phyloP scores from a whole-genome alignment of 2,888 invertebrate genomes.

The Ceraclea dissimilis region DNA sequence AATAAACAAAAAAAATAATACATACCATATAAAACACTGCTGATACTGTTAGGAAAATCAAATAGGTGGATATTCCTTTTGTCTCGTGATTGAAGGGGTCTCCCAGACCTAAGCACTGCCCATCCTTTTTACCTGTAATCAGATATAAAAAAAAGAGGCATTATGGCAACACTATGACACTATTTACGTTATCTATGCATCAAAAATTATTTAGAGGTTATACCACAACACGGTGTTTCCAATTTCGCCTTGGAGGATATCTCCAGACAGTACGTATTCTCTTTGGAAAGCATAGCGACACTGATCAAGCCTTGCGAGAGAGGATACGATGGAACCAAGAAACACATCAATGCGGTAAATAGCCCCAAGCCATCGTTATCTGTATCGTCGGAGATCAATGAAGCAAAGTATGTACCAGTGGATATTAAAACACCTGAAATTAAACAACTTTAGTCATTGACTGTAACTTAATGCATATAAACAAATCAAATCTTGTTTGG shows the following conservation, averaged over 20 bases:
- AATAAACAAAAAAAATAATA: not conserved
- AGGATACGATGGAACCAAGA: not conserved
- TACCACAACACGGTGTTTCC: conserved; percentile 7
- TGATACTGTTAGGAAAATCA: conserved; percentile 11
- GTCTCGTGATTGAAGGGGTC: conserved; percentile 26
- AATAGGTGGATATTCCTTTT: conserved; percentile 23
- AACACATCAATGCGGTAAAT: not conserved
- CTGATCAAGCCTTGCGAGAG: conserved; percentile 3
- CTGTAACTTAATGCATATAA: too few species aligned
- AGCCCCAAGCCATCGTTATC: not conserved
- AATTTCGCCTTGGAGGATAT: not conserved
- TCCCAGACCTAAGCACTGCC: conserved; percentile 26
- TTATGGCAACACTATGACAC: too few species aligned
- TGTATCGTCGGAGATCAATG: not conserved
- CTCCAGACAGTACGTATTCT: not conserved
- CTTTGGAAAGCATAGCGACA: not conserved
- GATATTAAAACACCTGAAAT: not conserved
- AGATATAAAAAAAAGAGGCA: not conserved
- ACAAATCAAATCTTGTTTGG: too few species aligned
- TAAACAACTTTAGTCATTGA: not conserved
- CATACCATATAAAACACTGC: conserved; percentile 12
- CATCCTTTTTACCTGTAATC: conserved; percentile 16
- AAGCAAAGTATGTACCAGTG: not conserved
- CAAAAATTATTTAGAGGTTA: not conserved
- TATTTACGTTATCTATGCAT: too few species aligned